Base-by-base conservation (phyloP, 2,888 invertebrate genomes). In the Ceraclea dissimilis region DNA sequence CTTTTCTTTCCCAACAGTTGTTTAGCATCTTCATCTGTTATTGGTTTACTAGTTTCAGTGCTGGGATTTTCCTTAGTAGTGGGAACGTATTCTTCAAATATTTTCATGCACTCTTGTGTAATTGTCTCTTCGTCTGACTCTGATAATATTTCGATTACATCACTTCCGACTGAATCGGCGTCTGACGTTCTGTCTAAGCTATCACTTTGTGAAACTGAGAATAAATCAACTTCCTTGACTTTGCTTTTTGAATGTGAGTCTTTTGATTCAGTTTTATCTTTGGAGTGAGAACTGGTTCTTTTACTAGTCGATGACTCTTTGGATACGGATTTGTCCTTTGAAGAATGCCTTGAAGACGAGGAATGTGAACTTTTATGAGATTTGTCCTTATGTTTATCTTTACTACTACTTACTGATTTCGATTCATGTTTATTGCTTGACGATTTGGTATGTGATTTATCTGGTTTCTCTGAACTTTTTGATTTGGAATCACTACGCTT, bases 71-170 rank as follows among this genome's bases (percentile, higher is more conserved):
- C 62, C 64, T 72, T 72, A 62, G 67, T 68, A 49, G 68, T 65
- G 18, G 81, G 79, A 56, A 83, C 82, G 71, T 86, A 83, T 72
- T 91, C 89, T 71, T 90, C 88, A 72, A 91, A 93, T 65, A 93
- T 92, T 73, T 81, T 85, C 66, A 88, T 83, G 70, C 93, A 93
- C 71, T 93, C 90, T 64, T 87, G 83, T 66, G 86, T 84, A 58
- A 90, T 84, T 62, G 86, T 83, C 61, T 83, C 84, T 63, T 85
- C 83, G 67, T 85, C 83, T 21, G 79, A 78, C 64, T 82, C 82
- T 53, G 78, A 78, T 39, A 73, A 64, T 57, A 66, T 67, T 51
- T 76, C 71, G 64, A 73, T 65, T 26, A 71, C 64, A 33, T 73
- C 70, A 56, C 67, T 66, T 57, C 13, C 13, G 13, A 66, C 64